Base-by-base conservation (phyloP, 2,113 vertebrate genomes). In the Xenopus borealis region DNA sequence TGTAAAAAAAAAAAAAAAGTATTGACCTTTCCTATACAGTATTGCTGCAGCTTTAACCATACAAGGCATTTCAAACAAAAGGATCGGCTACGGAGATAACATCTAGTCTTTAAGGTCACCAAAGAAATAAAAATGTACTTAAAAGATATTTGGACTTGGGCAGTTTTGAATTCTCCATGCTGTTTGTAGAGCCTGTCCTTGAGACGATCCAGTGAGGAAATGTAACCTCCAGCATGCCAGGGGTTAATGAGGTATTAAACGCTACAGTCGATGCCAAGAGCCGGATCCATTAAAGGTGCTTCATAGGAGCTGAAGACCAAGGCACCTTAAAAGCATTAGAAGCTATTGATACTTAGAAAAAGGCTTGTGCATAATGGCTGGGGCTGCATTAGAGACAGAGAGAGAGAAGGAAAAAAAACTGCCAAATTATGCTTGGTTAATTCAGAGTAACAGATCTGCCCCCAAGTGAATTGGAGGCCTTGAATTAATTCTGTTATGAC, bases 401-500 rank as follows among this genome's bases (percentile, higher is more conserved):
- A 68, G 79, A 27, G 58, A 75, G 69, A 84, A 83, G 79, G 70
- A 40, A 40, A 91, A 89, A 89, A 83, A 71, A 79, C 90, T 94
- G 92, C 93, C 94, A 97, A 97, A 98, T 96, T 97, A 96, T 94
- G 94, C 95, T 96, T 95, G 94, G 93, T 96, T 99, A 97, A 98
- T 97, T 98, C 95, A 94, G 95, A 98, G 96, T 97, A 98, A 98
- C 95, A 98, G 96, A 98, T 96, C 95, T 95, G 95, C 94, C 94
- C 95, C 94, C 95, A 89, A 95, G 95, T 96, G 96, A 96, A 97
- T 95, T 98, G 95, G 94, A 96, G 94, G 95, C 95, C 95, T 96
- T 95, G 94, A 98, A 99, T 99, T 98, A 98, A 99, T 99, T 98
- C 96, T 95, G 95, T 97, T 98, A 98, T 98, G 96, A 98, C 96